These are phyloP conservation scores for Zophobas morio DNA, from an alignment of 1,140 invertebrate species.

Conservation along the genomic window DNA sequence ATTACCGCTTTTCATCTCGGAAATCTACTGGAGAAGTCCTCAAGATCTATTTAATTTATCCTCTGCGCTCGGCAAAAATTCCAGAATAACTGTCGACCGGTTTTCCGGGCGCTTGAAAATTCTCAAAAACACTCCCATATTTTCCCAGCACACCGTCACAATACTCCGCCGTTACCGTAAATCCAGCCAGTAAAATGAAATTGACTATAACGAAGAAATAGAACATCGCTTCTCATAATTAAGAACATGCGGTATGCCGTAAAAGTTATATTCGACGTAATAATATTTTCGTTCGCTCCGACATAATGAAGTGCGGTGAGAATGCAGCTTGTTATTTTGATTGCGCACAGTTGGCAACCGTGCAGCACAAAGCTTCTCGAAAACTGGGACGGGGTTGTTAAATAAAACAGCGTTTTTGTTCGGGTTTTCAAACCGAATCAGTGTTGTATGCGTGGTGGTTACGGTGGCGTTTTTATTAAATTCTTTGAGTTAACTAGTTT, in stretches of 20 bases:
- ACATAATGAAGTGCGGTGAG: constrained; percentile 10
- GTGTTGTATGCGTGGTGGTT: no score
- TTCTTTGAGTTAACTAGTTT: no score
- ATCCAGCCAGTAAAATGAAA: background rate
- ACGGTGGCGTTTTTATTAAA: no score
- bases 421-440: no score
- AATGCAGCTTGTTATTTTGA: constrained; percentile 33
- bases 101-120: background rate
- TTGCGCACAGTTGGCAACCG: constrained; percentile 20
- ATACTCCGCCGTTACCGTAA: constrained; percentile 1
- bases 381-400: background rate
- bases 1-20: background rate
- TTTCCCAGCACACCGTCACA: background rate
- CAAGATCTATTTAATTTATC: background rate
- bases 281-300: background rate
- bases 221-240: constrained; percentile 9
- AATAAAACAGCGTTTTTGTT: background rate
- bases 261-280: background rate
- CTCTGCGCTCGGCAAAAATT: background rate
- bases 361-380: constrained; percentile 13
- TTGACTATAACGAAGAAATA: background rate
- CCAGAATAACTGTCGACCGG: no score
- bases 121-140: background rate
- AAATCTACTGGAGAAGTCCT: background rate
- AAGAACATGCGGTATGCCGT: constrained; percentile 5